Evolutionary conservation across 2,888 invertebrate species (phyloP).

Genomic region (Unio delphinus): DNA sequence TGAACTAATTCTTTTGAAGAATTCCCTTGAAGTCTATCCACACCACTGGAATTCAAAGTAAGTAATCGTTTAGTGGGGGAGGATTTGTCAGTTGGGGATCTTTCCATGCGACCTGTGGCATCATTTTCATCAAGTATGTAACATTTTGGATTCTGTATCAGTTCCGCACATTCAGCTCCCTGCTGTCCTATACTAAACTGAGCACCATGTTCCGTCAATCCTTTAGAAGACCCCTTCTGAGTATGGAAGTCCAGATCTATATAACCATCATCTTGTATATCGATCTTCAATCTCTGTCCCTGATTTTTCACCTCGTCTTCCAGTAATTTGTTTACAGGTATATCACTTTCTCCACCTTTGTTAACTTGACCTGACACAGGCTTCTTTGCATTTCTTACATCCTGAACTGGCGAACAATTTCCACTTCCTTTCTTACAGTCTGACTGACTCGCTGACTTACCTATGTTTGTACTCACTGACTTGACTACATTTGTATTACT

Average conservation of each 20-base stretch:
- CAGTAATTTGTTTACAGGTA: background rate
- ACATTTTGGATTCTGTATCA: slow-evolving; percentile 6
- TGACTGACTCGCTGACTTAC: no score
- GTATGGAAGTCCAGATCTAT: slow-evolving; percentile 34
- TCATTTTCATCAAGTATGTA: slow-evolving; percentile 4
- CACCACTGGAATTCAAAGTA: no score
- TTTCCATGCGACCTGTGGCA: background rate
- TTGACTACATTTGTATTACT: no score
- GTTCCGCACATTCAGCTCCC: background rate
- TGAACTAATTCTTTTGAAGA: background rate
- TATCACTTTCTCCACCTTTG: background rate
- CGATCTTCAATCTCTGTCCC: no score
- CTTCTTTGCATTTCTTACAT: background rate
- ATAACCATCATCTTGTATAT: slow-evolving; percentile 38
- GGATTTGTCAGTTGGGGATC: background rate
- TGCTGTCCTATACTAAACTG: background rate
- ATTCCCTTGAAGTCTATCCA: no score
- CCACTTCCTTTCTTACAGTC: no score
- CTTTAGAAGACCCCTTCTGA: slow-evolving; percentile 1
- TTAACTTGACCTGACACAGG: background rate
- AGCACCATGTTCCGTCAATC: slow-evolving; percentile 1
- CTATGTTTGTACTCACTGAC: no score
- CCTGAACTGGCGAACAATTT: no score
- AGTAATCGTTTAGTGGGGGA: background rate
- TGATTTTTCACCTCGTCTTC: background rate